Evolutionary conservation across 1,140 invertebrate genomes (phyloP).

Genomic region (Drosophila arizonae): DNA sequence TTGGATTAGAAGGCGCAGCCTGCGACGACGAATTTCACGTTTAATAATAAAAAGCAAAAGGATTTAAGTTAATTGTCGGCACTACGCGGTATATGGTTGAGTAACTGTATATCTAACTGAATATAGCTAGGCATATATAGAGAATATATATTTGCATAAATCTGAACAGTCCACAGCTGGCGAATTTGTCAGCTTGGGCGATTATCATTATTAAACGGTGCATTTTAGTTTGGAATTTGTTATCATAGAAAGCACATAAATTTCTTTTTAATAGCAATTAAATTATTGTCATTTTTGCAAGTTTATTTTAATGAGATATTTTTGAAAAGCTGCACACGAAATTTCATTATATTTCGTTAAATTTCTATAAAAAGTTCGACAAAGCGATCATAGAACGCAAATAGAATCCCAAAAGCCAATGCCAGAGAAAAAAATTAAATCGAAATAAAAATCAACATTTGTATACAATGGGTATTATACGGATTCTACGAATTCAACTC

Average conservation of each 20-base stretch:
- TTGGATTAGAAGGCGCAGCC: slow-evolving; percentile 29
- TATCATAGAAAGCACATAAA: background rate
- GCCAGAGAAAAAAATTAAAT: background rate
- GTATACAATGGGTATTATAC: background rate
- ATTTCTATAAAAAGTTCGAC: slow-evolving; percentile 29
- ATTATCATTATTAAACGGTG: background rate
- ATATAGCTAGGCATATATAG: background rate
- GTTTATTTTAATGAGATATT: slow-evolving; percentile 1
- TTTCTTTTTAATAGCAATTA: slow-evolving; percentile 10
- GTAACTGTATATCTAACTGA: background rate
- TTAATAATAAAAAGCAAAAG: slow-evolving; percentile 77
- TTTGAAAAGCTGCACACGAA: slow-evolving; percentile 1
- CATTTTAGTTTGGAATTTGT: background rate
- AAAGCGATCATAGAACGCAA: slow-evolving; percentile 23
- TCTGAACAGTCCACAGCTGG: slow-evolving; percentile 16
- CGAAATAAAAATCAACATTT: slow-evolving; percentile 1
- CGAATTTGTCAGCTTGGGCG: background rate
- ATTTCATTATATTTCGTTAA: too few species aligned
- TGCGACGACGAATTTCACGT: slow-evolving; percentile 39
- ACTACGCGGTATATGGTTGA: slow-evolving; percentile 4
- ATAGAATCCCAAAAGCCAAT: slow-evolving; percentile 10
- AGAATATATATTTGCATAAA: background rate
- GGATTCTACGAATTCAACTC: background rate
- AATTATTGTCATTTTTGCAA: slow-evolving; percentile 22
- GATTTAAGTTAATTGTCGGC: slow-evolving; percentile 63